phyloP scores from a whole-genome alignment of 2,888 invertebrate species.

The Melitaea athalia region DNA sequence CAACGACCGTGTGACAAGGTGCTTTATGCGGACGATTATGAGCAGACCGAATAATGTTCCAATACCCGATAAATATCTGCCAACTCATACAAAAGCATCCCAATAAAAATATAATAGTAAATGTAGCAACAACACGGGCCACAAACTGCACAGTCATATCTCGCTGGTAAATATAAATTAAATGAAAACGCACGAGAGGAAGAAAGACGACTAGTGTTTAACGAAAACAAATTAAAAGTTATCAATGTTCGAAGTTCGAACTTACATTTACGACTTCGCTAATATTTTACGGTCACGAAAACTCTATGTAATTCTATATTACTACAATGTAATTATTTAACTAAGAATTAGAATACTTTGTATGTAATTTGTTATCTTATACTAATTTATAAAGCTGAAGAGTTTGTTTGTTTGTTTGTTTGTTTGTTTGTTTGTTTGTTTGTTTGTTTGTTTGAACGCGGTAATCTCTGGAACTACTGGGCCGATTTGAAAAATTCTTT shows the following conservation, averaged over 20 bases:
- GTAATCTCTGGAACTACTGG: too few species aligned
- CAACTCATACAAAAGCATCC: conserved; percentile 82
- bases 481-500: too few species aligned
- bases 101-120: conserved; percentile 82
- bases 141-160: conserved; percentile 79
- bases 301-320: not conserved
- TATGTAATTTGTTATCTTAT: not conserved
- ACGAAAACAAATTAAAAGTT: conserved; percentile 65
- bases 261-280: conserved; percentile 2
- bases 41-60: conserved; percentile 80
- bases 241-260: conserved; percentile 36
- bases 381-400: too few species aligned
- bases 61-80: conserved; percentile 82
- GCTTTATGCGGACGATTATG: conserved; percentile 81
- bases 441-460: too few species aligned
- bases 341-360: not conserved
- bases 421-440: too few species aligned
- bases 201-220: conserved; percentile 48
- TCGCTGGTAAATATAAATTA: conserved; percentile 68
- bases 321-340: not conserved
- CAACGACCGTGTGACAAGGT: conserved; percentile 82
- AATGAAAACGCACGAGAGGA: conserved; percentile 64
- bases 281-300: not conserved
- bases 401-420: too few species aligned
- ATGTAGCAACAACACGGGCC: conserved; percentile 77